Evolutionary conservation across 2,797 vertebrate genomes (phyloP), one percentile per base, ranked within the genome.

Genomic region (Protonibea diacanthus): DNA sequence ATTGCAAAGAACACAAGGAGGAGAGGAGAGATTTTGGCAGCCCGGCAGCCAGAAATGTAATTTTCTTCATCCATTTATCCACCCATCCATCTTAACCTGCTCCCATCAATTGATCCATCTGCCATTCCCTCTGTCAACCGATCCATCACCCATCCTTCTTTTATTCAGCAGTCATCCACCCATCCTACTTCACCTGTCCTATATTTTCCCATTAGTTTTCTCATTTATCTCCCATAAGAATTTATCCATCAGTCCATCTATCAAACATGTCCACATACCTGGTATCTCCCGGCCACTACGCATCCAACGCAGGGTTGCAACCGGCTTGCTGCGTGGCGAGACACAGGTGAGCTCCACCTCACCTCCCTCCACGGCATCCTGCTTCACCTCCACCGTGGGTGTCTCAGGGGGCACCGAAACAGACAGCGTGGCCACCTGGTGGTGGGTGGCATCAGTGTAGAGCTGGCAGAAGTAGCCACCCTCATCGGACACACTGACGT

Each of bases 401-500:
- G 93, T 95, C 79, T 97, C 96, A 0, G 97, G 97, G 10, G 96
- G 96, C 80, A 97, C 97, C 91, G 90, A 70, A n/a, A 95, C 93
- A 0, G 93, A 93, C 58, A 98, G 96, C 1, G 96, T 96, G 20
- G 97, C 97, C 80, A 97, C 97, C 94, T 97, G 97, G 93, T 98
- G 97, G 91, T 97, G 97, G 0, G 97, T 97, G 82, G 94, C 93
- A 8, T 97, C 97, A 0, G 97, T 97, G 92, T 98, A 98, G 51
- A 98, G 96, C 94, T 98, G 97, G 92, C 97, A 98, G 93, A 97
- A 97, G 92, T 97, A 98, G 59, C 97, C 97, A 0, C 97, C 97
- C 86, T 98, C 97, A 3, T 98, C 97, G 1, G 90, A 93, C 77
- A 98, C 95, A 17, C 96, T 97, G 76, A 97, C 97, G 42, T 97